A percentile compares a stretch with the other conserved stretches of the same genome.
Evolutionary conservation across 2,888 invertebrate genomes (phyloP).

Genomic region (Galerucella calmariensis): DNA sequence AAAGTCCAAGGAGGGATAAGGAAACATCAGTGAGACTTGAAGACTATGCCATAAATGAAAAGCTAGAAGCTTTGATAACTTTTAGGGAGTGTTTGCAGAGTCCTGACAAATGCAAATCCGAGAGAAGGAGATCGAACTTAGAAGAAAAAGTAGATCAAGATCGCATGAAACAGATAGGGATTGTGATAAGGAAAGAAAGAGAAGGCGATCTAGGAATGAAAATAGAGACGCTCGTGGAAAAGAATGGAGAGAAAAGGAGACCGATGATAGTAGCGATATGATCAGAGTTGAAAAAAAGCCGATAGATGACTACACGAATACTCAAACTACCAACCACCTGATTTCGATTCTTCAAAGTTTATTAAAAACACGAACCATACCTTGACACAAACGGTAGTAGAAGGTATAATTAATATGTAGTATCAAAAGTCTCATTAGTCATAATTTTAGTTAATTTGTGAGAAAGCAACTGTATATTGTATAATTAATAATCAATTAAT

Average conservation of each 20-base stretch:
- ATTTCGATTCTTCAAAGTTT: slow-evolving; percentile 72
- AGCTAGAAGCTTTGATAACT: no score
- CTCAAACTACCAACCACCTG: slow-evolving; percentile 68
- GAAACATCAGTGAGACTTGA: no score
- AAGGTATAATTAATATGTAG: slow-evolving; percentile 49
- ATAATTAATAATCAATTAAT: no score
- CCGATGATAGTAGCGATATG: slow-evolving; percentile 71
- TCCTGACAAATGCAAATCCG: slow-evolving; percentile 43
- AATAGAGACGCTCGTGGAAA: slow-evolving; percentile 73
- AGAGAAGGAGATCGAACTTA: slow-evolving; percentile 62
- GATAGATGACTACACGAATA: slow-evolving; percentile 82
- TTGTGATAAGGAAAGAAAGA: slow-evolving; percentile 70
- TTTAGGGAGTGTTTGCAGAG: no score
- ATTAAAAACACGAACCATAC: slow-evolving; percentile 80
- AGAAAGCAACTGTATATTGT: no score
- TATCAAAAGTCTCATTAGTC: no score
- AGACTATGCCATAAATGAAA: no score
- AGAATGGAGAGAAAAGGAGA: slow-evolving; percentile 68
- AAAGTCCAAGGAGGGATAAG: no score
- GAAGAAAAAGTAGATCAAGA: slow-evolving; percentile 63
- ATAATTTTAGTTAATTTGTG: no score
- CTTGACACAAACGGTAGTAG: slow-evolving; percentile 63
- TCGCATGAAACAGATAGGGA: slow-evolving; percentile 69
- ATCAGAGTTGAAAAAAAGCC: slow-evolving; percentile 89
- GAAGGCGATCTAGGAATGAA: slow-evolving; percentile 66